phyloP scores from a whole-genome alignment of 2,113 vertebrate genomes.

The Lathamus discolor region DNA sequence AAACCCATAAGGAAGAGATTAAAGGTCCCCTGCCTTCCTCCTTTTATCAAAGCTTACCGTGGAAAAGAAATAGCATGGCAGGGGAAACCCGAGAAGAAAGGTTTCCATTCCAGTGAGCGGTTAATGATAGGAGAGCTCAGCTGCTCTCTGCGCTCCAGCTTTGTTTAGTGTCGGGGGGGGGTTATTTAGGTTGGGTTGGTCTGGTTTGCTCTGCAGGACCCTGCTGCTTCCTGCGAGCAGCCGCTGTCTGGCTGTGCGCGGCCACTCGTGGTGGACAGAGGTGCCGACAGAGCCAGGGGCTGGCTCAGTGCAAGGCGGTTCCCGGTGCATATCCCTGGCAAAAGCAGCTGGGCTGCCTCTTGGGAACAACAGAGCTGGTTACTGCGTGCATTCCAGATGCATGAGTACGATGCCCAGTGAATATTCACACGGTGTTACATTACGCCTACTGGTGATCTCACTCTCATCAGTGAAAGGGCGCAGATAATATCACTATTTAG shows the following conservation, averaged over 20 bases:
- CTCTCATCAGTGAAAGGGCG: not conserved
- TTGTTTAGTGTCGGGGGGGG: not conserved
- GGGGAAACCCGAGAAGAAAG: not conserved
- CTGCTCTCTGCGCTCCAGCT: not conserved
- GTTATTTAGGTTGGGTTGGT: not conserved
- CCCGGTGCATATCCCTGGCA: not conserved
- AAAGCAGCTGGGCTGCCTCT: not conserved
- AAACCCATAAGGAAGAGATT: not conserved
- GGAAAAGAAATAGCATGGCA: not conserved
- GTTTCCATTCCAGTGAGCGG: not conserved
- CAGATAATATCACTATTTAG: not conserved
- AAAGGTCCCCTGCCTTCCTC: not conserved
- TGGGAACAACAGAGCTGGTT: not conserved
- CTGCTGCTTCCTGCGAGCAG: not conserved
- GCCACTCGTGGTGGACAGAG: not conserved
- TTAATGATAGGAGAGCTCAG: not conserved
- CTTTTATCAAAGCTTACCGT: not conserved
- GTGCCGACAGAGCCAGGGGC: not conserved
- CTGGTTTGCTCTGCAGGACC: not conserved
- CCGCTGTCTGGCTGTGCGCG: accelerated
- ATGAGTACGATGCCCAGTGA: not conserved
- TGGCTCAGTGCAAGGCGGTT: not conserved
- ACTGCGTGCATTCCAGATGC: not conserved
- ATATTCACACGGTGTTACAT: not conserved
- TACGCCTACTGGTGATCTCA: not conserved